Evolutionary conservation across 1,140 invertebrate species (phyloP).

Genomic region (Magallana ariakensis): DNA sequence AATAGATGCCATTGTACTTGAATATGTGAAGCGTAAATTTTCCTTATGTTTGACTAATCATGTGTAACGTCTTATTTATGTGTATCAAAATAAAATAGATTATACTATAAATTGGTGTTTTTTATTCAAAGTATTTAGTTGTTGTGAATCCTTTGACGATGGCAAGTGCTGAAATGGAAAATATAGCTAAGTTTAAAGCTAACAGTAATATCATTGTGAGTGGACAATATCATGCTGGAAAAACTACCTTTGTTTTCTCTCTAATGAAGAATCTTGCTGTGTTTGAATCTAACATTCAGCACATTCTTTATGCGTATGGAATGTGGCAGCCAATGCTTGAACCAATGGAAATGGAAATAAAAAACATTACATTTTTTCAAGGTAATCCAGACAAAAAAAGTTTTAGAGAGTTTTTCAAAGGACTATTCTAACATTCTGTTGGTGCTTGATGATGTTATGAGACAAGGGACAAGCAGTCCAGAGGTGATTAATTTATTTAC

Average conservation of each 20-base stretch:
- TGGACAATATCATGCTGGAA: constrained; percentile 6
- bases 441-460: constrained; percentile 50
- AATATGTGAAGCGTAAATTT: too few relatives aligned
- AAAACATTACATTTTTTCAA: constrained; percentile 48
- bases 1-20: too few relatives aligned
- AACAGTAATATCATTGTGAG: constrained; percentile 25
- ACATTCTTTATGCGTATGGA: constrained; percentile 35
- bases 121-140: neutral
- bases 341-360: constrained; percentile 34
- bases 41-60: too few relatives aligned
- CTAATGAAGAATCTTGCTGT: constrained; percentile 25
- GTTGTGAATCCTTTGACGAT: neutral
- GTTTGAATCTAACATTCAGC: neutral
- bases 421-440: constrained; percentile 30
- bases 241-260: constrained; percentile 12
- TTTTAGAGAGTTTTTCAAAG: constrained; percentile 23
- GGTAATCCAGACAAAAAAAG: constrained; percentile 19
- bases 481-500: constrained; percentile 49
- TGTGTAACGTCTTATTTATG: too few relatives aligned
- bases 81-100: too few relatives aligned
- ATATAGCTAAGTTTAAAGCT: constrained; percentile 12
- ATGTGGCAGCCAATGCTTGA: constrained; percentile 50
- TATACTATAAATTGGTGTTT: too few relatives aligned
- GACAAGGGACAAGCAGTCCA: constrained; percentile 6
- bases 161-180: neutral